Evolutionary conservation across 2,888 invertebrate genomes (phyloP).

Genomic region (Venusia cambrica): DNA sequence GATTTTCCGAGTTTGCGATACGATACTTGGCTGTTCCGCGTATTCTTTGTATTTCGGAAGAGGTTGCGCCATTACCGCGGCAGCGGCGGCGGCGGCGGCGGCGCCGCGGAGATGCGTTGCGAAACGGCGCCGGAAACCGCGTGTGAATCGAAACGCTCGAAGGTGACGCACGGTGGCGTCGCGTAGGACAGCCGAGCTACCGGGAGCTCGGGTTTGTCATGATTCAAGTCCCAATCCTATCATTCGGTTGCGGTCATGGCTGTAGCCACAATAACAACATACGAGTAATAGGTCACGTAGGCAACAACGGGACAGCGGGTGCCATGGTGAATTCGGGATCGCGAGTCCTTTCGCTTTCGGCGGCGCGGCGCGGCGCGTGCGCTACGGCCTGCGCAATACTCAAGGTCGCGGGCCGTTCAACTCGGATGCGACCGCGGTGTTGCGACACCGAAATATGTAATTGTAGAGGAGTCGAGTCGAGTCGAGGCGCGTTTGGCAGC

Average conservation of each 20-base stretch:
- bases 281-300: constrained; percentile 62
- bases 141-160: constrained; percentile 51
- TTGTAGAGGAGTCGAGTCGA: constrained; percentile 76
- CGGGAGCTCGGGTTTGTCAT: constrained; percentile 29
- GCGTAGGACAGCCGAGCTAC: constrained; percentile 8
- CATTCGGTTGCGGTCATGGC: constrained; percentile 46
- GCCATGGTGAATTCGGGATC: constrained; percentile 55
- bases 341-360: constrained; percentile 74
- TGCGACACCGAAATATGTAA: constrained; percentile 80
- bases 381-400: constrained; percentile 53
- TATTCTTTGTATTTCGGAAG: constrained; percentile 59
- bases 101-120: constrained; percentile 48
- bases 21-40: constrained; percentile 38
- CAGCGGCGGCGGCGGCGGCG: constrained; percentile 28
- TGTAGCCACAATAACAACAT: constrained; percentile 30
- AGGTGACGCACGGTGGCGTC: constrained; percentile 54
- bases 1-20: constrained; percentile 47
- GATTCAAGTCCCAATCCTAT: constrained; percentile 38
- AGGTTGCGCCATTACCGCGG: constrained; percentile 48
- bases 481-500: constrained; percentile 76
- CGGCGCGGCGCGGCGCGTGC: constrained; percentile 66
- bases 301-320: constrained; percentile 36
- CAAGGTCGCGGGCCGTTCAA: constrained; percentile 81
- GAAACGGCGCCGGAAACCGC: constrained; percentile 60
- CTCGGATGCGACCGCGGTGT: constrained; percentile 77